phyloP scores from a whole-genome alignment of 2,113 vertebrate genomes.

The Malaclemys terrapin region DNA sequence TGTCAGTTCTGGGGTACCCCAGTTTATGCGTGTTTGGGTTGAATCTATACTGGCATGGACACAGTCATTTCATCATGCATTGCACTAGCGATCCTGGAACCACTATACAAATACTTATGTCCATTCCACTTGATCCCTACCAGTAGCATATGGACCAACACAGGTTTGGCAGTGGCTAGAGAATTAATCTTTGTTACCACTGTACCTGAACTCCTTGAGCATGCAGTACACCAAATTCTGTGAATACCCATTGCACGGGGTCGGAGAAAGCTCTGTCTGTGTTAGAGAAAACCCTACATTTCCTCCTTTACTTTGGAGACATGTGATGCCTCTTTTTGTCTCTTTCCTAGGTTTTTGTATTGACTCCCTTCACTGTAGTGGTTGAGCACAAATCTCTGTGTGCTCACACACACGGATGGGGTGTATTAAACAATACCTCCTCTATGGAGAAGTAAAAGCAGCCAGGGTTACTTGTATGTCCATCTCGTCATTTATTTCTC shows the following conservation, averaged over 20 bases:
- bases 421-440: rapidly evolving
- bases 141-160: not conserved
- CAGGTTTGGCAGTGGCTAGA: not conserved
- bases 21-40: conserved; percentile 37
- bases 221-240: not conserved
- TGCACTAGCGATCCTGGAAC: not conserved
- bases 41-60: not conserved
- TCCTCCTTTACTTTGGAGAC: not conserved
- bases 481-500: not conserved
- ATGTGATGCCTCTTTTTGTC: not conserved
- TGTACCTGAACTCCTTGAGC: not conserved
- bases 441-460: not conserved
- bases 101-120: not conserved
- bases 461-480: not conserved
- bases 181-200: not conserved
- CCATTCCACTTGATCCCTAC: not conserved
- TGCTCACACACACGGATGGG: not conserved
- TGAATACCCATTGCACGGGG: not conserved
- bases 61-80: not conserved
- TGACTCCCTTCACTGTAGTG: not conserved
- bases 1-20: not conserved
- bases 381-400: not conserved
- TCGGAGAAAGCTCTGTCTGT: not conserved
- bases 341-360: not conserved
- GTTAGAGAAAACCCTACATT: not conserved